Evolutionary conservation across 1,140 invertebrate genomes (phyloP).

Genomic region (Glomeris maerens): DNA sequence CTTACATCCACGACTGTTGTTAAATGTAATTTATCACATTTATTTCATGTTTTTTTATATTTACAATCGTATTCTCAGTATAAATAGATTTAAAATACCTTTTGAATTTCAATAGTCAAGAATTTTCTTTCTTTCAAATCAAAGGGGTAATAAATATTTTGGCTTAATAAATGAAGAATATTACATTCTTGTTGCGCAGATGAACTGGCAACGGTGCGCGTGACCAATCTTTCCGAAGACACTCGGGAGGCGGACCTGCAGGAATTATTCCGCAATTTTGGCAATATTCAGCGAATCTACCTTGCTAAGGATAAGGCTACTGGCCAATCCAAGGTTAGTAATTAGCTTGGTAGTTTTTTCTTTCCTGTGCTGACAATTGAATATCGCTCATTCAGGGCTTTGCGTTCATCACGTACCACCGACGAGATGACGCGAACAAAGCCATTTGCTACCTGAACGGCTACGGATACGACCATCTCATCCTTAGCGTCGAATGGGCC

Average conservation of each 20-base stretch:
- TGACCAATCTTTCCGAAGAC: conserved; percentile 94
- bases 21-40: too few relatives aligned
- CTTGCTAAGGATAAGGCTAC: conserved; percentile 65
- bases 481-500: conserved; percentile 97
- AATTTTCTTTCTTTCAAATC: too few relatives aligned
- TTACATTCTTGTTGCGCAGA: conserved; percentile 27
- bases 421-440: conserved; percentile 70
- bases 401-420: conserved; percentile 92
- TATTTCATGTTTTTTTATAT: too few relatives aligned
- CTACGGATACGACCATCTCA: conserved; percentile 95
- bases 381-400: conserved; percentile 43
- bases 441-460: conserved; percentile 84
- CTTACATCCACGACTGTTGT: too few relatives aligned
- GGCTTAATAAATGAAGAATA: neutral
- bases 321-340: conserved; percentile 34
- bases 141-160: neutral
- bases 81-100: too few relatives aligned
- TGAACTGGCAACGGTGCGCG: conserved; percentile 79
- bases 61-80: too few relatives aligned
- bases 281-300: conserved; percentile 70
- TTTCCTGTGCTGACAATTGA: neutral
- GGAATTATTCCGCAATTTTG: conserved; percentile 84
- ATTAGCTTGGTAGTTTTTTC: neutral
- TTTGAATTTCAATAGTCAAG: too few relatives aligned
- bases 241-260: conserved; percentile 89